Evolutionary conservation across 2,888 invertebrate species (phyloP), one percentile per base, ranked within the genome.

Genomic region (Thera obeliscata): DNA sequence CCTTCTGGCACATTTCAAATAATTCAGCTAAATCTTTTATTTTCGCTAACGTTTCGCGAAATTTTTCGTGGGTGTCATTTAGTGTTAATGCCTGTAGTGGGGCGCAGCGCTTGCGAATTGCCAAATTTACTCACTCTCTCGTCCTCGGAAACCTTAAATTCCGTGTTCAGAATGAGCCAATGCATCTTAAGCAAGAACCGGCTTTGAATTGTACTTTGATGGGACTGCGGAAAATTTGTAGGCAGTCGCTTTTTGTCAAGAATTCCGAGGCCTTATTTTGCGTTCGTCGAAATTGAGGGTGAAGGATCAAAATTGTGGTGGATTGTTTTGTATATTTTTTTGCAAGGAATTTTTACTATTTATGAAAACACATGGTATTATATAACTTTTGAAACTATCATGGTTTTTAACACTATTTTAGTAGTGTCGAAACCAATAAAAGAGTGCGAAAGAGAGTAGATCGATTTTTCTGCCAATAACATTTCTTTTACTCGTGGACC

Each of bases 51-150:
- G 81, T 79, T 84, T 81, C 79, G 84, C 81, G 82, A 84, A 88
- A 89, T 90, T 87, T 89, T 90, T 90, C 87, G 88, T 88, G 78
- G 89, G 87, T 90, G 91, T 92, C 91, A 92, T 93, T 93, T 92
- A 88, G 93, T 91, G 92, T 84, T 92, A 93, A 92, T 91, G 93
- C 88, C 80, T 87, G 87, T 87, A 86, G 87, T 81, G 86, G 87
- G 86, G 81, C 88, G 89, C 86, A 85, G 79, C 80, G 93, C 89
- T 81, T 93, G 89, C 90, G 90, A 93, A 93, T 93, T 86, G 89
- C 86, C 87, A 76, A 87, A 93, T 93, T 92, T 91, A 77, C 86
- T 87, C 80, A 76, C 80, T 80, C 79, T 82, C 83, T 78, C 80
- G 83, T 83, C 83, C 85, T 87, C 83, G 81, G 77, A 79, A 84